Percentiles rank a stretch among this genome's conserved stretches.
Evolutionary conservation across 2,113 vertebrate species (phyloP).

Genomic region (Bombycilla garrulus): DNA sequence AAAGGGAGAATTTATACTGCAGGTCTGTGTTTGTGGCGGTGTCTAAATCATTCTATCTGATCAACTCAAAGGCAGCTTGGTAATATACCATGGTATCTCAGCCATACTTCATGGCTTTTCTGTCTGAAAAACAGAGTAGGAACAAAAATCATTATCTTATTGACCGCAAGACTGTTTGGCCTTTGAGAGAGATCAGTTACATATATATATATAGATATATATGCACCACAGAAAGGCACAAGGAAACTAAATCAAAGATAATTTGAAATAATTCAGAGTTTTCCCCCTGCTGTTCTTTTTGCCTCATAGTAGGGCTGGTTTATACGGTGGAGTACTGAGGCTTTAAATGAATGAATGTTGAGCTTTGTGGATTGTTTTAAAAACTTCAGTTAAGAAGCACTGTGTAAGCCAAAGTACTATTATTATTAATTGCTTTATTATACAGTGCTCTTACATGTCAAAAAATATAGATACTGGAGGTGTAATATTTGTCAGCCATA

Average conservation of each 20-base stretch:
- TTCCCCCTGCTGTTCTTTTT: not conserved
- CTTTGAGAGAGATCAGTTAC: not conserved
- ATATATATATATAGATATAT: not conserved
- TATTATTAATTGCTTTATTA: not conserved
- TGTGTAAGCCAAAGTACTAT: not conserved
- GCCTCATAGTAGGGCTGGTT: not conserved
- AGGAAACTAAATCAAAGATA: not conserved
- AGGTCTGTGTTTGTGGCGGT: not conserved
- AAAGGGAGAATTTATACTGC: not conserved
- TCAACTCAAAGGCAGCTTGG: not conserved
- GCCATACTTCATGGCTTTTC: not conserved
- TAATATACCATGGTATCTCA: not conserved
- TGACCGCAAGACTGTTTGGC: not conserved
- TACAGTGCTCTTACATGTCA: not conserved
- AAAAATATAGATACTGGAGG: not conserved
- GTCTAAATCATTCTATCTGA: not conserved
- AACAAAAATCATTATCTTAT: not conserved
- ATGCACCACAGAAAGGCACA: not conserved
- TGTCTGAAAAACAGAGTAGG: not conserved
- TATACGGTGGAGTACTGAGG: not conserved
- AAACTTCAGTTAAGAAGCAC: not conserved
- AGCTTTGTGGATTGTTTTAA: not conserved
- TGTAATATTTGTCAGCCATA: not conserved
- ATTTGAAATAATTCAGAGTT: not conserved
- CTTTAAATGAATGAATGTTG: conserved; percentile 5